A percentile compares a stretch with the other conserved stretches of the same genome.
phyloP scores from a whole-genome alignment of 1,140 invertebrate species.

The Lycorma delicatula region DNA sequence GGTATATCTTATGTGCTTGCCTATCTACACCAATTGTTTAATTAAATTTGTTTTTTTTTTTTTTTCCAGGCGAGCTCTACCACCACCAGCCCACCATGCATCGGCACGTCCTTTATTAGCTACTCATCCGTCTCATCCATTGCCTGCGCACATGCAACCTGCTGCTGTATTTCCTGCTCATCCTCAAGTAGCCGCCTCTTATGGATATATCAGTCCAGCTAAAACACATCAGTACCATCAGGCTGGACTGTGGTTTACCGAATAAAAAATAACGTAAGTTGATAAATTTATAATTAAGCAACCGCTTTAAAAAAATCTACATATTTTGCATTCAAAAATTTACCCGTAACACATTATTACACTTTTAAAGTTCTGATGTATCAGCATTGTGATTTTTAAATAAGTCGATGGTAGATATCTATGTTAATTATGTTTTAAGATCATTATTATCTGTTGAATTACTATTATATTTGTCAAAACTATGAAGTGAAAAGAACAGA shows the following conservation, averaged over 20 bases:
- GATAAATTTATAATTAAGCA: no score
- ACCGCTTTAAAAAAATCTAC: no score
- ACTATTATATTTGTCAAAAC: no score
- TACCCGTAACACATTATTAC: no score
- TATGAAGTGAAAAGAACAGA: no score
- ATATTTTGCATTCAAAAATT: no score
- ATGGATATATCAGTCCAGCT: conserved; percentile 62
- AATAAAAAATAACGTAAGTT: no score
- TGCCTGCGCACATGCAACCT: conserved; percentile 77
- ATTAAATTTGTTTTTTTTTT: conserved; percentile 11
- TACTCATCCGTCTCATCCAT: conserved; percentile 61
- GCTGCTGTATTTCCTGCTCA: conserved; percentile 53
- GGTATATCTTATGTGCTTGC: neutral
- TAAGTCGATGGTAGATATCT: no score
- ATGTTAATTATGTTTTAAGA: no score
- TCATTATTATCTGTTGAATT: no score
- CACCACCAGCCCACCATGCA: conserved; percentile 77
- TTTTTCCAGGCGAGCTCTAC: conserved; percentile 53
- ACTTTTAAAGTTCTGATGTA: no score
- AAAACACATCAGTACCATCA: conserved; percentile 54
- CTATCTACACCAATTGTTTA: neutral
- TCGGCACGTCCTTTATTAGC: conserved; percentile 68
- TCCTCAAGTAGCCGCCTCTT: conserved; percentile 53
- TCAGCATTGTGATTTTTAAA: no score
- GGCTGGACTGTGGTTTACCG: conserved; percentile 62